Conservation (phyloP, 2,113 vertebrate species). For the Podocnemis expansa region DNA sequence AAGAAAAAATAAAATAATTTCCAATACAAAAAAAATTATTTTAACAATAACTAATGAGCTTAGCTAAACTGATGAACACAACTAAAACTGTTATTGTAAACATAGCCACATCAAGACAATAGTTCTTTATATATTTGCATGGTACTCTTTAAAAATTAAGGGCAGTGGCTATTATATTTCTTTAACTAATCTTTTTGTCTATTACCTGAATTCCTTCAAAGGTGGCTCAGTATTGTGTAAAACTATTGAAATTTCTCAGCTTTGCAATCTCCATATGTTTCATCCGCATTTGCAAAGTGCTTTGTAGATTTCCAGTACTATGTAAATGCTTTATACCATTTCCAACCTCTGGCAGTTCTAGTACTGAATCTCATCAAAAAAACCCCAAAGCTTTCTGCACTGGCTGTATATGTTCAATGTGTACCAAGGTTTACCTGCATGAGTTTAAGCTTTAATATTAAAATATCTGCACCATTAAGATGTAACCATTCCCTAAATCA, state of each 20-base stretch:
- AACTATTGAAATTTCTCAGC: not conserved
- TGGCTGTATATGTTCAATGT: not conserved
- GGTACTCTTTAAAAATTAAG: not conserved
- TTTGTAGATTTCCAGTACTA: not conserved
- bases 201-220: not conserved
- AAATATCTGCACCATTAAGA: not conserved
- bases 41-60: not conserved
- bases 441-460: not conserved
- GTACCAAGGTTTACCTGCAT: rapidly evolving
- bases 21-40: not conserved
- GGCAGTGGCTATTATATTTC: not conserved
- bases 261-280: not conserved
- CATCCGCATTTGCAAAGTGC: not conserved
- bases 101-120: not conserved
- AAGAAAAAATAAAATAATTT: not conserved
- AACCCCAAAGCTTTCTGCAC: not conserved
- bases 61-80: not conserved
- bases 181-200: not conserved
- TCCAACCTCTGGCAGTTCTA: not conserved
- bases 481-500: not conserved
- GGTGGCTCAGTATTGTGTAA: not conserved
- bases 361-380: not conserved
- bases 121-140: not conserved
- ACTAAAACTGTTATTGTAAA: not conserved
- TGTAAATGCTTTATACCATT: not conserved